Percentiles rank a stretch among this genome's conserved stretches.
Evolutionary conservation across 2,113 vertebrate species (phyloP).

Genomic region (Gasterosteus aculeatus): DNA sequence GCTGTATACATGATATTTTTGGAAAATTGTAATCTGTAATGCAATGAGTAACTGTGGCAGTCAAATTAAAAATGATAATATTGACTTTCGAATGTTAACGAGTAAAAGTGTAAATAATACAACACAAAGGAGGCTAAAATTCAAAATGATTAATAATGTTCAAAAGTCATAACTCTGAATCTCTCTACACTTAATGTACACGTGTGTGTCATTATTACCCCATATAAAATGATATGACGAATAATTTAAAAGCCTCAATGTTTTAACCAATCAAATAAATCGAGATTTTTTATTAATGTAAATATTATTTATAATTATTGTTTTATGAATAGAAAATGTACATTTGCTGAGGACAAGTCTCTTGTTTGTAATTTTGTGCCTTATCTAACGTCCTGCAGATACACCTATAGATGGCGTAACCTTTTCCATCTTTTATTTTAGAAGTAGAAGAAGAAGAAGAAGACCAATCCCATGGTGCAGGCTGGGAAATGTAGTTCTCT

Average conservation of each 20-base stretch:
- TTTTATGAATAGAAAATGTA: too few species aligned
- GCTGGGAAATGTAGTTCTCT: conserved; percentile 68
- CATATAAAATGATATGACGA: not conserved
- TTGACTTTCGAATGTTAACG: not conserved
- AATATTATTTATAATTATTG: too few species aligned
- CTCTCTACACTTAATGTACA: not conserved
- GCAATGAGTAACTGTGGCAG: not conserved
- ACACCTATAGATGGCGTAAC: not conserved
- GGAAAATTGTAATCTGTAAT: not conserved
- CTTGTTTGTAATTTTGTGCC: too few species aligned
- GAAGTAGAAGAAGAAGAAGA: conserved; percentile 10
- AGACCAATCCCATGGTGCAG: fast-evolving
- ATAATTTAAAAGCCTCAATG: not conserved
- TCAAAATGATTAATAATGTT: not conserved
- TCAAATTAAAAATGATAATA: not conserved
- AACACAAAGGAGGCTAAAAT: not conserved
- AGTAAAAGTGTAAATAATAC: not conserved
- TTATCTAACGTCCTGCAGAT: not conserved
- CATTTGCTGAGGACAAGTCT: too few species aligned
- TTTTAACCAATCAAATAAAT: not conserved
- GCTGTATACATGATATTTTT: not conserved
- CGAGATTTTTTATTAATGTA: not conserved
- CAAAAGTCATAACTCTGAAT: not conserved
- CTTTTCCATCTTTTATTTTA: not conserved
- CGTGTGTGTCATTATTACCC: not conserved